phyloP scores from a whole-genome alignment of 2,888 invertebrate genomes.

The Linnaemya tessellans region DNA sequence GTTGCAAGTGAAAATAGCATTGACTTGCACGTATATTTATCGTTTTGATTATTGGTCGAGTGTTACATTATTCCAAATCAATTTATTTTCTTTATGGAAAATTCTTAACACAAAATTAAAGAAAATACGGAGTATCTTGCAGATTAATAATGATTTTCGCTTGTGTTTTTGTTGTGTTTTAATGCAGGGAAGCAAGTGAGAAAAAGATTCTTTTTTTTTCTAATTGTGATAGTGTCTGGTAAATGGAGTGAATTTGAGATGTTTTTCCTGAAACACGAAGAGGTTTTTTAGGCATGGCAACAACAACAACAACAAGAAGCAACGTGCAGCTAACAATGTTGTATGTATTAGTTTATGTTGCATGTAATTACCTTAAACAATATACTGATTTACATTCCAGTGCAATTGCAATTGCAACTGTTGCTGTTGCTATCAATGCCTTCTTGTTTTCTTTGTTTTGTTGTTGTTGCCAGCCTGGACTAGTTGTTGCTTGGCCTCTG shows the following conservation, averaged over 20 bases:
- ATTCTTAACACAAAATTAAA: slow-evolving; percentile 47
- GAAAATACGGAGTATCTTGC: slow-evolving; percentile 26
- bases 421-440: slow-evolving; percentile 71
- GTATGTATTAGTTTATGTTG: slow-evolving; percentile 71
- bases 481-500: slow-evolving; percentile 10
- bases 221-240: slow-evolving; percentile 5
- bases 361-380: slow-evolving; percentile 77
- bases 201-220: slow-evolving; percentile 47
- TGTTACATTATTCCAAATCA: slow-evolving; percentile 60
- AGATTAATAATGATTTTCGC: slow-evolving; percentile 31
- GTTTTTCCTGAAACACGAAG: slow-evolving; percentile 12
- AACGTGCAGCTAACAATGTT: slow-evolving; percentile 57
- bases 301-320: background rate
- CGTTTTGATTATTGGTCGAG: slow-evolving; percentile 64
- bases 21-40: slow-evolving; percentile 51
- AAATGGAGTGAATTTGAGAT: slow-evolving; percentile 20
- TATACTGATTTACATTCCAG: slow-evolving; percentile 81
- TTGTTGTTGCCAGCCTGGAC: slow-evolving; percentile 46
- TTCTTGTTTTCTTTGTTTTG: background rate
- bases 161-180: slow-evolving; percentile 15
- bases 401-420: slow-evolving; percentile 81
- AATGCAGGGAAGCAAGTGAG: slow-evolving; percentile 51
- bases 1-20: slow-evolving; percentile 55
- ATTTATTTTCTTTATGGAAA: slow-evolving; percentile 53
- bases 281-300: slow-evolving; percentile 14